These are phyloP conservation scores for Grus americana DNA, from an alignment of 2,113 vertebrate genomes.

Conservation along the genomic window DNA sequence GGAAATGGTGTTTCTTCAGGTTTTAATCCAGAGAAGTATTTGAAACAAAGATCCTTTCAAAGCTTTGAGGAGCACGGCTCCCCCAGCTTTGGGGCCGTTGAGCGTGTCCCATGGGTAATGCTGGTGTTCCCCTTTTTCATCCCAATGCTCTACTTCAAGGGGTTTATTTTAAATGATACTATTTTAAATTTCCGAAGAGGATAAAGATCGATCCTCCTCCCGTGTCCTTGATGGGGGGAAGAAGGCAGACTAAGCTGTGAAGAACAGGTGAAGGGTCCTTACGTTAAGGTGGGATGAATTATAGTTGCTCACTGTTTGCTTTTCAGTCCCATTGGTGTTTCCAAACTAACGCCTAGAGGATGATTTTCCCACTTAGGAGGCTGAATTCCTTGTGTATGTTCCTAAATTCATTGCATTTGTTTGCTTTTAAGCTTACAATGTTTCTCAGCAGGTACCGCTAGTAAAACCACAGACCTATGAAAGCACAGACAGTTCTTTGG, in stretches of 20 bases:
- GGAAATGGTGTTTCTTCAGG: not conserved
- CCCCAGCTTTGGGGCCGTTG: not conserved
- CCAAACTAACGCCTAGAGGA: not conserved
- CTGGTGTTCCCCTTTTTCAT: not conserved
- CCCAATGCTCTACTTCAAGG: not conserved
- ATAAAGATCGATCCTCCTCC: not conserved
- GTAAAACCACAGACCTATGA: not conserved
- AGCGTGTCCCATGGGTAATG: not conserved
- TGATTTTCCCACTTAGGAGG: not conserved
- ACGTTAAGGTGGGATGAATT: not conserved
- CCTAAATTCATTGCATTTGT: not conserved
- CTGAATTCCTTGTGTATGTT: not conserved
- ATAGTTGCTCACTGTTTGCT: not conserved
- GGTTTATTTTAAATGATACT: not conserved
- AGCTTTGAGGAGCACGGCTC: not conserved
- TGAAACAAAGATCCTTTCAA: not conserved
- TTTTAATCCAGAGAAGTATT: not conserved
- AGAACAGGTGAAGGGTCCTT: not conserved
- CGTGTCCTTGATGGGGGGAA: accelerated
- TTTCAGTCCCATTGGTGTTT: not conserved
- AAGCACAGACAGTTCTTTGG: not conserved
- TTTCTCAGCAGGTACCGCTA: not conserved
- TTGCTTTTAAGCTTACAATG: not conserved
- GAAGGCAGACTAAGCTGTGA: not conserved
- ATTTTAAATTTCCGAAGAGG: not conserved